Evolutionary conservation across 2,113 vertebrate genomes (phyloP).

Genomic region (Takifugu bimaculatus): DNA sequence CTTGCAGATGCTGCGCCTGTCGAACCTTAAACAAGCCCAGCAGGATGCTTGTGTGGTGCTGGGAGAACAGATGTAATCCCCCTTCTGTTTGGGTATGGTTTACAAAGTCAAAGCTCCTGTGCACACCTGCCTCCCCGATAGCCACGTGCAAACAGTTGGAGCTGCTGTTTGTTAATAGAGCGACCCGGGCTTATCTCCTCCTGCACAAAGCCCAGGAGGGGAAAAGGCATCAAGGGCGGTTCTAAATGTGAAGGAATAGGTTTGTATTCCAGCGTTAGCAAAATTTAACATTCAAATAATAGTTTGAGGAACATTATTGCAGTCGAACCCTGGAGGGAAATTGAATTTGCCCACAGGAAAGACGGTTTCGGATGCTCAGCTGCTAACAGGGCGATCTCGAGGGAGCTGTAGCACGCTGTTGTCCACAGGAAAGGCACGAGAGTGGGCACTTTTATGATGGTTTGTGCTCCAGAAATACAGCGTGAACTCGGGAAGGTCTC

Average conservation of each 20-base stretch:
- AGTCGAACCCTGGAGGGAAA: too few species aligned
- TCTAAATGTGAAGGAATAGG: constrained; percentile 21
- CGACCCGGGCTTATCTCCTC: constrained; percentile 32
- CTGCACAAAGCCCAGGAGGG: constrained; percentile 22
- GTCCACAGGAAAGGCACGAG: too few species aligned
- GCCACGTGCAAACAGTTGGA: constrained; percentile 38
- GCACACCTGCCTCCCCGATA: constrained; percentile 47
- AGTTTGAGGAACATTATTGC: too few species aligned
- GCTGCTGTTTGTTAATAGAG: constrained; percentile 2
- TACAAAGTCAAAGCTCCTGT: constrained; percentile 44
- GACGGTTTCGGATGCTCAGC: too few species aligned
- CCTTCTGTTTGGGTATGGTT: constrained; percentile 55
- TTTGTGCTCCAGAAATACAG: too few species aligned
- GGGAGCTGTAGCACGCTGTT: too few species aligned
- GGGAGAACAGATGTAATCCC: constrained; percentile 60
- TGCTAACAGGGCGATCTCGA: too few species aligned
- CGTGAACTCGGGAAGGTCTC: too few species aligned
- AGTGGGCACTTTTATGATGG: too few species aligned
- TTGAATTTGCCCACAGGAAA: too few species aligned
- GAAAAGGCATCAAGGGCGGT: constrained; percentile 4
- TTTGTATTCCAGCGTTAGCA: too few species aligned
- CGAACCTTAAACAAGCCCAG: constrained; percentile 42
- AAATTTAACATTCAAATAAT: too few species aligned
- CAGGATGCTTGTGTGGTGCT: constrained; percentile 30
- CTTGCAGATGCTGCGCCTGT: constrained; percentile 13